Evolutionary conservation across 2,113 vertebrate species (phyloP), one percentile per base, ranked within the genome.

Genomic region (Steatornis caripensis): DNA sequence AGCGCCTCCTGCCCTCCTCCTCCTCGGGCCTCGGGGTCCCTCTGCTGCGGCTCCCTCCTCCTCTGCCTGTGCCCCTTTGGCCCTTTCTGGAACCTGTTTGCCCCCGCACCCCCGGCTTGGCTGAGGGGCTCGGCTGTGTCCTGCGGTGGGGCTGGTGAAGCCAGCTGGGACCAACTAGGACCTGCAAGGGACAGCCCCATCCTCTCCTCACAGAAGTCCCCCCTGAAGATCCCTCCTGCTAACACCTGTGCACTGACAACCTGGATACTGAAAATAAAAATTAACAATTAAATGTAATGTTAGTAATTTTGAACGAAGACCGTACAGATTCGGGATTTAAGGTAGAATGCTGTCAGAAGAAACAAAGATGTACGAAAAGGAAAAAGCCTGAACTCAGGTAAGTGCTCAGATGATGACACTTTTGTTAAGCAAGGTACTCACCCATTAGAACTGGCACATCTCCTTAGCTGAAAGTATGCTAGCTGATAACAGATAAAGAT

Each of bases 221-320:
- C n/a, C 6, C 13, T 4, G 34, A 30, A 36, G 3, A 37, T 10
- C 10, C 9, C 7, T 11, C 6, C 26, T 36, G 22, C 3, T 8
- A 2, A 8, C 5, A 2, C 8, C 13, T 22, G 3, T 6, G 5
- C 16, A 14, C 7, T 4, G 61, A 45, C 6, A 30, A 15, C 23
- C 29, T 30, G 15, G 34, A 21, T 39, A 46, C 13, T 21, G 24
- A 39, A 83, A 39, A 17, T 37, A 43, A 57, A 14, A 51, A 24
- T 36, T 57, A 69, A 24, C 39, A 36, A 14, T 51, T 15, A 41
- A 65, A 51, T 30, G 10, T 30, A 17, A 65, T 53, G 9, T 45
- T 30, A 41, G 14, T 30, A 1, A 46, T n/a, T 66, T 34, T 46
- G 53, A 65, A 66, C 18, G 37, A 45, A 45, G 4, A 46, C 11